phyloP scores from a whole-genome alignment of 1,140 invertebrate species.

The Antheraea pernyi region DNA sequence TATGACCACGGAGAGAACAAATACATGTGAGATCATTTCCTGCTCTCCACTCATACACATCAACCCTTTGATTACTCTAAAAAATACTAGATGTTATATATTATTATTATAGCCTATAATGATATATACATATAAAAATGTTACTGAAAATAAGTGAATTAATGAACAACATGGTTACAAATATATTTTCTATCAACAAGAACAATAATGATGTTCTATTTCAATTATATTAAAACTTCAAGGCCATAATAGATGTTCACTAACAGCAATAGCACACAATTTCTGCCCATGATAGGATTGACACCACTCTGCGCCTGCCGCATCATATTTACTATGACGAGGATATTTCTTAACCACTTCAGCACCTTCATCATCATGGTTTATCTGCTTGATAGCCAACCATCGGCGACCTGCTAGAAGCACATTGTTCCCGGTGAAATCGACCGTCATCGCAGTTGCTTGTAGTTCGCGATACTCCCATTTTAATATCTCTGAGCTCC shows the following conservation, averaged over 20 bases:
- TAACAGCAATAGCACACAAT: conserved; percentile 94
- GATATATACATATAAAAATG: too few species aligned
- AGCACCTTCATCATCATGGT: conserved; percentile 84
- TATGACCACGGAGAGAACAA: conserved; percentile 90
- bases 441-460: conserved; percentile 95
- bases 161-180: too few species aligned
- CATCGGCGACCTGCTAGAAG: conserved; percentile 91
- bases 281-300: conserved; percentile 88
- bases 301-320: conserved; percentile 95
- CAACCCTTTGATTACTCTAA: conserved; percentile 91
- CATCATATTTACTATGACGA: conserved; percentile 95
- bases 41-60: conserved; percentile 88
- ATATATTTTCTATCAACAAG: too few species aligned
- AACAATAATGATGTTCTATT: too few species aligned
- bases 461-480: conserved; percentile 82
- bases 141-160: too few species aligned
- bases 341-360: conserved; percentile 89
- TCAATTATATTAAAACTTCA: neutral
- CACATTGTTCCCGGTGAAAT: conserved; percentile 90
- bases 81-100: neutral
- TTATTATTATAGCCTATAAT: neutral
- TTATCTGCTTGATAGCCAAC: conserved; percentile 89
- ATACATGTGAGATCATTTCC: conserved; percentile 84
- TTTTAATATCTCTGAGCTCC: conserved; percentile 76
- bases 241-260: conserved; percentile 40